Evolutionary conservation across 2,113 vertebrate species (phyloP).

Genomic region (Carassius carassius): DNA sequence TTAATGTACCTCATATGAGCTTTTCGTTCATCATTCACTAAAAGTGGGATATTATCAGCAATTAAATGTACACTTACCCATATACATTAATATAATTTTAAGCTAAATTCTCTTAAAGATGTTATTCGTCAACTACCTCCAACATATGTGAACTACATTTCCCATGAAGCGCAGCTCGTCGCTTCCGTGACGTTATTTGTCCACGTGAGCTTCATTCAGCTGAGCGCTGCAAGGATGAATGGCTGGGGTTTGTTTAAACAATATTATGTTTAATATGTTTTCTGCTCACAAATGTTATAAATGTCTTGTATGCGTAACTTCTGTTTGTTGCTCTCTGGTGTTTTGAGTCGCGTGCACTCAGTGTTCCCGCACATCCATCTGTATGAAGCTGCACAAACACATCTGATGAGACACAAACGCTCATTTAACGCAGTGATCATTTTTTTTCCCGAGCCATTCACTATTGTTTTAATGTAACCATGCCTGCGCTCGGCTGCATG

Average conservation of each 20-base stretch:
- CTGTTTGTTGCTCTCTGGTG: not conserved
- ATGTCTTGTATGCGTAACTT: not conserved
- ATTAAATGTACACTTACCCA: not conserved
- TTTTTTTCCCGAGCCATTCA: not conserved
- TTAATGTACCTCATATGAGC: not conserved
- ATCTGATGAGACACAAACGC: slow-evolving; percentile 23
- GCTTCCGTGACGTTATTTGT: slow-evolving; percentile 52
- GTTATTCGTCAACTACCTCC: not conserved
- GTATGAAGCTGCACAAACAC: not conserved
- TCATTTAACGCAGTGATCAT: slow-evolving; percentile 27
- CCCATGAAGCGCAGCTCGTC: slow-evolving; percentile 53
- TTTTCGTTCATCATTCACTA: not conserved
- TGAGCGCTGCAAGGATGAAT: slow-evolving; percentile 62
- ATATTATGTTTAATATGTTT: slow-evolving; percentile 20
- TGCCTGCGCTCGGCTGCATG: not conserved
- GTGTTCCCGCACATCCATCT: not conserved
- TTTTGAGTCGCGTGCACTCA: not conserved
- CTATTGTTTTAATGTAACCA: slow-evolving; percentile 4
- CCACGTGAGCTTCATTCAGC: slow-evolving; percentile 64
- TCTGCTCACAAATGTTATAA: not conserved
- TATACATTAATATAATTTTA: not conserved
- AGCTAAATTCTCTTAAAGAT: not conserved
- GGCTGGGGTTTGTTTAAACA: slow-evolving; percentile 54
- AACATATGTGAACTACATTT: slow-evolving; percentile 49
- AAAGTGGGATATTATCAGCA: not conserved